Conservation (phyloP, 1,140 invertebrate species). For the Leptinotarsa undecemlineata region DNA sequence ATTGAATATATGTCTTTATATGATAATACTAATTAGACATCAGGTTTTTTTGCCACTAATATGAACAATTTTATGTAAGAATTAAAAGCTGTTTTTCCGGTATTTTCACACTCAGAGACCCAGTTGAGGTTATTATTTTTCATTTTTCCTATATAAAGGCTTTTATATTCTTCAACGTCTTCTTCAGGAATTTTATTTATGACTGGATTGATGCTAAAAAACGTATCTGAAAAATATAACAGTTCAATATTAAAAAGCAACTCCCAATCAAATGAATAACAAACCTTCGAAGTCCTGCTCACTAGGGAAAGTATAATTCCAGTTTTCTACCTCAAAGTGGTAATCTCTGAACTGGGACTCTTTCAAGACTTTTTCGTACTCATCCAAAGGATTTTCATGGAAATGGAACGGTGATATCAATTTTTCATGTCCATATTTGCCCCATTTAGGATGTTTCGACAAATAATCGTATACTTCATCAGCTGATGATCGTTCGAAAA, state of each 20-base stretch:
- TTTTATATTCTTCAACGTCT: not conserved
- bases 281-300: not conserved
- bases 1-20: no score
- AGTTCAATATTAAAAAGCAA: no score
- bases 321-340: not conserved
- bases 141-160: not conserved
- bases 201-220: not conserved
- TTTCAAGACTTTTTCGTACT: not conserved
- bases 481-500: not conserved
- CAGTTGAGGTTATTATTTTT: not conserved
- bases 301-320: not conserved
- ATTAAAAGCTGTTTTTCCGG: not conserved
- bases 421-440: conserved; percentile 3
- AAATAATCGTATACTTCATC: conserved; percentile 6
- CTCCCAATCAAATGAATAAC: not conserved
- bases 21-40: not conserved
- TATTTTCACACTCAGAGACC: not conserved
- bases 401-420: not conserved
- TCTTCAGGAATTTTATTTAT: not conserved
- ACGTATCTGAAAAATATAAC: not conserved
- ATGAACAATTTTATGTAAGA: not conserved
- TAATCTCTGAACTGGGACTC: not conserved
- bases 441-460: not conserved
- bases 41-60: not conserved
- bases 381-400: not conserved